Conservation (phyloP, 2,888 invertebrate species). For the Perithous albicinctus region DNA sequence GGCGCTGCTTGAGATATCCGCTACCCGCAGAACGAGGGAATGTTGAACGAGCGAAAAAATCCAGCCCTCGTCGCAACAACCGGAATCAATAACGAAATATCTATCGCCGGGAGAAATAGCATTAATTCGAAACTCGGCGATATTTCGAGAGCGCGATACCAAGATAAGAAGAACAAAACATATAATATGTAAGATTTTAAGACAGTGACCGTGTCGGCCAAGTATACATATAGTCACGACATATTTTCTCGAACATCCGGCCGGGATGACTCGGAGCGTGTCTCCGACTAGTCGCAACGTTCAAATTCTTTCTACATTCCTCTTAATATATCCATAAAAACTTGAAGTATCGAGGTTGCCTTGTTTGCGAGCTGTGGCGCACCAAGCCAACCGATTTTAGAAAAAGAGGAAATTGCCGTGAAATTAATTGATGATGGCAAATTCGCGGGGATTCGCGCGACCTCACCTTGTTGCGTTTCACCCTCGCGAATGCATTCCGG, state of each 20-base stretch:
- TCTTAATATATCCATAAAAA: constrained; percentile 1
- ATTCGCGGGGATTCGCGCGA: constrained; percentile 73
- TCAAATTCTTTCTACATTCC: constrained; percentile 28
- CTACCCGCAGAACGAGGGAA: not conserved
- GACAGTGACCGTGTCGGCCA: not conserved
- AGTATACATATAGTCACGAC: not conserved
- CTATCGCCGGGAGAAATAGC: no score
- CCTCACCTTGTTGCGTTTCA: constrained; percentile 37
- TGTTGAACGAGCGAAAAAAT: constrained; percentile 10
- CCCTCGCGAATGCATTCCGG: constrained; percentile 27
- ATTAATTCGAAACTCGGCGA: no score
- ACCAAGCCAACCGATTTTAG: constrained; percentile 30
- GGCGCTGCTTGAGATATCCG: constrained; percentile 42
- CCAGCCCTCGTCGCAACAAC: constrained; percentile 30
- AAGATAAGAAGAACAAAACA: no score
- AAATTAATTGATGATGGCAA: constrained; percentile 82
- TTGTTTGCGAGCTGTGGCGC: not conserved
- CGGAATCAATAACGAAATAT: constrained; percentile 48
- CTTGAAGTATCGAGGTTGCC: not conserved
- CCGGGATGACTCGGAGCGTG: constrained; percentile 39
- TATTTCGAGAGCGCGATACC: no score
- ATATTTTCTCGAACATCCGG: constrained; percentile 45
- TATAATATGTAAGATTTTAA: no score
- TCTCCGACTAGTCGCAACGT: constrained; percentile 38
- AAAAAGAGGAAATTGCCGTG: constrained; percentile 81